Conservation (phyloP, 2,113 vertebrate genomes). For the Xerus inauris region DNA sequence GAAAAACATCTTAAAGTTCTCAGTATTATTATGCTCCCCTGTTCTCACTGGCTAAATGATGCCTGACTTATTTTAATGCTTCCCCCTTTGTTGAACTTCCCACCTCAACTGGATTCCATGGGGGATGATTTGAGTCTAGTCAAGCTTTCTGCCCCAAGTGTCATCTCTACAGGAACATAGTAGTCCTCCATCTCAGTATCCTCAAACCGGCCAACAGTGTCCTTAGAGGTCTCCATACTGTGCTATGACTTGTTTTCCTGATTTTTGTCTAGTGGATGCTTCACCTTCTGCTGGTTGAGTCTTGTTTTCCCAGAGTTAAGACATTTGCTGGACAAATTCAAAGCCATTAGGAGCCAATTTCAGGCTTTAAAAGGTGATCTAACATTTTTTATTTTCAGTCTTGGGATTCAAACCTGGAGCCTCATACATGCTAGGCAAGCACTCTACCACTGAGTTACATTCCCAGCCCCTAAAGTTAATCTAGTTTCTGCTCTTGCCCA, state of each 20-base stretch:
- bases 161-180: background rate
- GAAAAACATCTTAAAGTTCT: background rate
- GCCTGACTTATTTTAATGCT: background rate
- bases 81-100: constrained; percentile 44
- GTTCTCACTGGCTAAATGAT: background rate
- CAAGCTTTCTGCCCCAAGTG: background rate
- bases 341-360: background rate
- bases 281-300: constrained; percentile 40
- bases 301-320: background rate
- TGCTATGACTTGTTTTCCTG: background rate
- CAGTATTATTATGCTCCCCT: background rate
- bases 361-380: constrained; percentile 11
- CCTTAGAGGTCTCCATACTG: background rate
- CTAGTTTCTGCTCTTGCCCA: background rate
- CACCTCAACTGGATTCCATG: background rate
- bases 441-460: background rate
- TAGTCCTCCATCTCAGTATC: background rate
- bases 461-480: background rate
- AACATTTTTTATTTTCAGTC: background rate
- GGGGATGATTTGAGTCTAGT: background rate
- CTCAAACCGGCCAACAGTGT: constrained; percentile 6
- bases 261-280: background rate
- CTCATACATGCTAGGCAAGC: background rate
- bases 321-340: constrained; percentile 28
- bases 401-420: background rate